phyloP scores from a whole-genome alignment of 2,888 invertebrate species.

The Temnothorax rugatulus region DNA sequence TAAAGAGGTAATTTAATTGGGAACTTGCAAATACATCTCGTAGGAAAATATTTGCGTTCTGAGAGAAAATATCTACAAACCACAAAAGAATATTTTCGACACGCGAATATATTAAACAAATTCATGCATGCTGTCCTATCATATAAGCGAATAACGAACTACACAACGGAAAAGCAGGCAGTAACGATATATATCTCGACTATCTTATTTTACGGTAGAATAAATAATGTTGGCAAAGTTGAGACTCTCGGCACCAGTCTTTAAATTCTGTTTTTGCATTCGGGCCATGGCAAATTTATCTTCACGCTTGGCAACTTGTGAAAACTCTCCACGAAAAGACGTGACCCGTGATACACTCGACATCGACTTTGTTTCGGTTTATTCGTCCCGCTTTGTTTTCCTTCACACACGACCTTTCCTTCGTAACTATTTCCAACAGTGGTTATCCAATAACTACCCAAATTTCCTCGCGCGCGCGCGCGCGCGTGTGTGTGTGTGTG shows the following conservation, averaged over 20 bases:
- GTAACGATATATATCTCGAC: not conserved
- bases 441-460: not conserved
- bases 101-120: not conserved
- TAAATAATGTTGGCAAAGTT: conserved; percentile 27
- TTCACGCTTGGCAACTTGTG: conserved; percentile 31
- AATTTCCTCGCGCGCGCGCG: not conserved
- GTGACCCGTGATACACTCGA: conserved; percentile 34
- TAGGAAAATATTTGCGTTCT: not conserved
- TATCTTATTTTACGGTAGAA: conserved; percentile 40
- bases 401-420: not conserved
- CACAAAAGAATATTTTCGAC: conserved; percentile 17
- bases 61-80: not conserved
- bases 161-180: not conserved
- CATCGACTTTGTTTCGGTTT: conserved; percentile 33
- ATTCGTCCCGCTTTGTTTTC: not conserved
- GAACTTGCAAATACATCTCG: not conserved
- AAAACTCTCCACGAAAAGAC: conserved; percentile 24
- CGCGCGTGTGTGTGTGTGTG: no score
- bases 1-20: conserved; percentile 20
- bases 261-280: conserved; percentile 46
- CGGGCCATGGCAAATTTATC: conserved; percentile 20
- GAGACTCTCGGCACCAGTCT: conserved; percentile 12
- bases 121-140: not conserved
- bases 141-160: conserved; percentile 9
- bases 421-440: conserved; percentile 15